phyloP scores from a whole-genome alignment of 2,797 vertebrate species.

The Helicolenus hilgendorfi region DNA sequence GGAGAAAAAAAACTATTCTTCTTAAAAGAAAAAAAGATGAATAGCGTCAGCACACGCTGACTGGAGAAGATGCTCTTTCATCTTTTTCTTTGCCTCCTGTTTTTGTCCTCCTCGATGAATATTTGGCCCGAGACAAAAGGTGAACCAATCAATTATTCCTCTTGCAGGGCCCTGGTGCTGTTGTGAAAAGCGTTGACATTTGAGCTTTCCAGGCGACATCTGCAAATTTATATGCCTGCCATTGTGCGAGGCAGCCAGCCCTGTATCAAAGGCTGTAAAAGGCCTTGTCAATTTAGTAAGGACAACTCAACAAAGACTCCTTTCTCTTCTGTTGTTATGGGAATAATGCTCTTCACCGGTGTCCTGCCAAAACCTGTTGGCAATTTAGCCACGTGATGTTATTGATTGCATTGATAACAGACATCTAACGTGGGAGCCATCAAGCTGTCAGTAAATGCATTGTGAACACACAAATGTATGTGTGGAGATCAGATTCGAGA shows the following conservation, averaged over 20 bases:
- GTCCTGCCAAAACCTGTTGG: slow-evolving; percentile 71
- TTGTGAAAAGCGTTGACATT: slow-evolving; percentile 98
- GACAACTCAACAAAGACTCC: slow-evolving; percentile 95
- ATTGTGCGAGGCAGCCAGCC: slow-evolving; percentile 96
- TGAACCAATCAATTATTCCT: slow-evolving; percentile 96
- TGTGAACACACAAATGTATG: background rate
- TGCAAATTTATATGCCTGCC: slow-evolving; percentile 98
- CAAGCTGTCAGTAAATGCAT: slow-evolving; percentile 3
- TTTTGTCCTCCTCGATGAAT: slow-evolving; percentile 93
- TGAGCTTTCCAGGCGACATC: slow-evolving; percentile 98
- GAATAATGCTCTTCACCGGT: slow-evolving; percentile 71
- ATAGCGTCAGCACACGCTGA: background rate
- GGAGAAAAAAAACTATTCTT: background rate
- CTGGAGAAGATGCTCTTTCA: slow-evolving; percentile 91
- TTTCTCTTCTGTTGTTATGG: slow-evolving; percentile 85
- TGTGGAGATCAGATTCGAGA: background rate
- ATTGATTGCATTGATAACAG: slow-evolving; percentile 73
- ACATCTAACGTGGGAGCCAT: slow-evolving; percentile 39
- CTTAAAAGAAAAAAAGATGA: background rate
- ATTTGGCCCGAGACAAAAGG: slow-evolving; percentile 98
- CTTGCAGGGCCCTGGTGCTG: slow-evolving; percentile 92
- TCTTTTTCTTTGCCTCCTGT: slow-evolving; percentile 87
- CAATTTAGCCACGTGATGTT: slow-evolving; percentile 54
- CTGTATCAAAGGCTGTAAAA: slow-evolving; percentile 96
- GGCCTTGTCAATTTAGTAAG: slow-evolving; percentile 98